Percentiles rank a stretch among this genome's conserved stretches.
These are phyloP conservation scores for Venusia cambrica DNA, from an alignment of 2,888 invertebrate species.

Conservation along the genomic window DNA sequence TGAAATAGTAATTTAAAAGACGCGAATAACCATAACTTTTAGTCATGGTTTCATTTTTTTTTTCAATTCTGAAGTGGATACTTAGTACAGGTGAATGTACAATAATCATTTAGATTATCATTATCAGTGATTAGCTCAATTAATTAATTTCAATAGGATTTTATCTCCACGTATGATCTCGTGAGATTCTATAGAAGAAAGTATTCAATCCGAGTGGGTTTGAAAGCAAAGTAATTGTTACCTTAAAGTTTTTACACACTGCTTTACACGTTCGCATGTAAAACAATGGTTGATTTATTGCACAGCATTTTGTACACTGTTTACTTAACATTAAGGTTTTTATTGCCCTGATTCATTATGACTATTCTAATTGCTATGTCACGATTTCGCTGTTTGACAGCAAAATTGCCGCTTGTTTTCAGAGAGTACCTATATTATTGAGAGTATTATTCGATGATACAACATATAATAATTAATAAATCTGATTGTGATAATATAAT, in stretches of 20 bases:
- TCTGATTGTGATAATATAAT: too few species aligned
- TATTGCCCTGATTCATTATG: slow-evolving; percentile 9
- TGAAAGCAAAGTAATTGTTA: slow-evolving; percentile 56
- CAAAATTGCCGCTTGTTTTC: slow-evolving; percentile 16
- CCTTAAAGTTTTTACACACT: slow-evolving; percentile 31
- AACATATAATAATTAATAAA: too few species aligned
- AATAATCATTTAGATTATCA: too few species aligned
- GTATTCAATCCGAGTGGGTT: slow-evolving; percentile 35
- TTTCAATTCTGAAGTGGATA: too few species aligned
- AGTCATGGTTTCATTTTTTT: too few species aligned
- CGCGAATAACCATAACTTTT: too few species aligned
- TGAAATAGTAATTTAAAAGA: too few species aligned
- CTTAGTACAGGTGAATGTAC: too few species aligned
- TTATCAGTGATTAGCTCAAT: not conserved
- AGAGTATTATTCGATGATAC: too few species aligned
- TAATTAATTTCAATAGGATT: slow-evolving; percentile 2
- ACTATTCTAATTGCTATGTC: slow-evolving; percentile 18
- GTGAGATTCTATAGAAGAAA: slow-evolving; percentile 42
- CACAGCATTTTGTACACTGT: slow-evolving; percentile 19
- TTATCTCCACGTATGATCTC: slow-evolving; percentile 30
- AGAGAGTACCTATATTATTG: slow-evolving; percentile 4
- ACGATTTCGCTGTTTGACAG: slow-evolving; percentile 25
- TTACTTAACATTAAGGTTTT: slow-evolving; percentile 12
- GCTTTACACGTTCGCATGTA: slow-evolving; percentile 21
- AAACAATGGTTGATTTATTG: slow-evolving; percentile 12